Conservation (phyloP, 2,113 vertebrate species). For the Typhlomys cinereus region DNA sequence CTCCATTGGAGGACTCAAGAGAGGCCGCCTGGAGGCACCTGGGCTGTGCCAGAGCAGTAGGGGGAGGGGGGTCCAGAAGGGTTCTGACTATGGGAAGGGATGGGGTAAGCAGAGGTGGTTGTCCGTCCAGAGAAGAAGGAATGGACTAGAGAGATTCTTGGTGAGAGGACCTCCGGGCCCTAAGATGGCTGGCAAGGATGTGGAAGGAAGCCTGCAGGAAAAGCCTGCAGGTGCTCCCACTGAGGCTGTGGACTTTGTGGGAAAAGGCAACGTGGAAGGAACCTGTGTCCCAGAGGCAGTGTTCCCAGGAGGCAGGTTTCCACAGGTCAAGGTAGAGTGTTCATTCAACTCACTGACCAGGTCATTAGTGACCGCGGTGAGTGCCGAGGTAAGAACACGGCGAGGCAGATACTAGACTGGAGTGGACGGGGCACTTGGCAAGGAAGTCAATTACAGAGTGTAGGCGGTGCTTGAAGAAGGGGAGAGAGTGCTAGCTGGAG, state of each 20-base stretch:
- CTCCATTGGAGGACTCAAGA: background rate
- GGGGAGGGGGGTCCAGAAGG: background rate
- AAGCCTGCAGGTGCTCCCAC: background rate
- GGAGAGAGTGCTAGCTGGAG: background rate
- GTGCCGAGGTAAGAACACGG: background rate
- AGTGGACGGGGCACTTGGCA: background rate
- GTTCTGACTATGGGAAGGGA: background rate
- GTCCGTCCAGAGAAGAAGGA: background rate
- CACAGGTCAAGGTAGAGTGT: background rate
- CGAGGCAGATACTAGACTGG: background rate
- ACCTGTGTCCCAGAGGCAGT: background rate
- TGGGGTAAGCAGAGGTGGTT: background rate
- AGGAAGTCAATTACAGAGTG: background rate
- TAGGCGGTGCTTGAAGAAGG: background rate
- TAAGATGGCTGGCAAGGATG: background rate
- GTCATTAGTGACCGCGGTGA: background rate
- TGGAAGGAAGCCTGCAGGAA: background rate
- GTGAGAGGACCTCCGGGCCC: background rate
- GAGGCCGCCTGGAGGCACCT: background rate
- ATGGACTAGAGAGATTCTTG: background rate
- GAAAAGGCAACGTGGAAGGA: background rate
- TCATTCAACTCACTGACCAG: background rate
- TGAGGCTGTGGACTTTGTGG: background rate
- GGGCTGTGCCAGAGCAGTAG: background rate
- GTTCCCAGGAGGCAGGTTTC: constrained; percentile 5